Evolutionary conservation across 1,140 invertebrate genomes (phyloP).

Genomic region (Drosophila lacteicornis): DNA sequence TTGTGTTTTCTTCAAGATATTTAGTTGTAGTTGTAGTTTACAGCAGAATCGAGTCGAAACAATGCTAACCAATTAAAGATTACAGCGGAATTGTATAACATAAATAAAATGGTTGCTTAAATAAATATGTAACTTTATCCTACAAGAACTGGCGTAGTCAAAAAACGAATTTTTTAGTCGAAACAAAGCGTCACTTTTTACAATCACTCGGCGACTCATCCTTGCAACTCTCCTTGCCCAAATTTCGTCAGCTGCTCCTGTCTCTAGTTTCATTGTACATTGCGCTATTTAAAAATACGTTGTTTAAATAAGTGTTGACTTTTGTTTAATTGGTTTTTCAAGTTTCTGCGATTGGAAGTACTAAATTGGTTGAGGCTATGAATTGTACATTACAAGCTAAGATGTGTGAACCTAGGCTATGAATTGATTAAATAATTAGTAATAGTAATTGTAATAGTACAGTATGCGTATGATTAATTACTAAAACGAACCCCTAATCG

Average conservation of each 20-base stretch:
- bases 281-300: constrained; percentile 78
- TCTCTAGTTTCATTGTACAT: constrained; percentile 63
- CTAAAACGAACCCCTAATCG: constrained; percentile 66
- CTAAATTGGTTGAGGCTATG: constrained; percentile 67
- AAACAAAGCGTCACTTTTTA: constrained; percentile 36
- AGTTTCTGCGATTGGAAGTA: constrained; percentile 69
- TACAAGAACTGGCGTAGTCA: constrained; percentile 61
- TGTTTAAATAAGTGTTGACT: constrained; percentile 58
- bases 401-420: constrained; percentile 70
- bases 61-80: constrained; percentile 66
- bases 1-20: constrained; percentile 36
- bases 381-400: constrained; percentile 77
- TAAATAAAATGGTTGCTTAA: constrained; percentile 78
- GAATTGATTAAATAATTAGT: constrained; percentile 76
- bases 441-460: constrained; percentile 77
- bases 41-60: constrained; percentile 58
- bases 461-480: constrained; percentile 72
- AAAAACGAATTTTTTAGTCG: constrained; percentile 51
- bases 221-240: constrained; percentile 3
- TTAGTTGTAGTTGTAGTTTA: constrained; percentile 46
- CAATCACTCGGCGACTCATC: constrained; percentile 23
- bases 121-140: constrained; percentile 69
- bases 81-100: constrained; percentile 67
- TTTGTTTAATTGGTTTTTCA: constrained; percentile 45
- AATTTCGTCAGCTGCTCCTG: constrained; percentile 24